Percentiles rank a stretch among this genome's conserved stretches.
phyloP scores from a whole-genome alignment of 2,113 vertebrate genomes.

The Hyla sarda region DNA sequence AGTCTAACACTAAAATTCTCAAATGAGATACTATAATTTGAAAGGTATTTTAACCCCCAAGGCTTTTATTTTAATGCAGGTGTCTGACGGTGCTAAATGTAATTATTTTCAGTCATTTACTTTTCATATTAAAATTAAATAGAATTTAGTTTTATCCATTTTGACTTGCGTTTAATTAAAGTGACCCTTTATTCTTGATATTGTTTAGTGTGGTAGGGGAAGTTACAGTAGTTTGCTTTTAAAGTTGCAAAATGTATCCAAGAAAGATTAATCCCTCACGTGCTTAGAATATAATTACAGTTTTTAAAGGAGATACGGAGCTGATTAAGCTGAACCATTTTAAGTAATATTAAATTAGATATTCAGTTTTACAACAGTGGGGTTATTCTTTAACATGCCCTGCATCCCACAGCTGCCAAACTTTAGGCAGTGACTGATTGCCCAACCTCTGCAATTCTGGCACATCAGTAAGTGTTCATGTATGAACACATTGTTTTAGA shows the following conservation, averaged over 20 bases:
- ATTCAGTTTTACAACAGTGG: not conserved
- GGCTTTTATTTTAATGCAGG: conserved; percentile 37
- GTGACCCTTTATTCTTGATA: conserved; percentile 1
- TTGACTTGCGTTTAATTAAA: conserved; percentile 40
- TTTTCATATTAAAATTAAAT: conserved; percentile 41
- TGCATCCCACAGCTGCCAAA: too few relatives aligned
- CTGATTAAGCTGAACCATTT: not conserved
- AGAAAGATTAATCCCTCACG: not conserved
- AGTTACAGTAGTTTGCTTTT: conserved; percentile 20
- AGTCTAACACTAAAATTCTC: conserved; percentile 11
- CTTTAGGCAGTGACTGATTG: too few relatives aligned
- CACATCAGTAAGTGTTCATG: too few relatives aligned
- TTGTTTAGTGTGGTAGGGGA: conserved; percentile 13
- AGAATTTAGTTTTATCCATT: conserved; percentile 17
- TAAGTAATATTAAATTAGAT: not conserved
- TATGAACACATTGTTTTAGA: not conserved
- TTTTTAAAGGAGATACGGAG: conserved; percentile 1
- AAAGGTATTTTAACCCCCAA: conserved; percentile 43
- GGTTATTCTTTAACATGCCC: not conserved
- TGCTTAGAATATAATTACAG: conserved; percentile 21
- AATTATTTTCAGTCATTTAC: conserved; percentile 43
- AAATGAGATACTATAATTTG: conserved; percentile 38
- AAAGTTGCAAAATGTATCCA: conserved; percentile 16
- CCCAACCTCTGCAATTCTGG: too few relatives aligned
- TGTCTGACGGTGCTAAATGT: conserved; percentile 37